Evolutionary conservation across 2,888 invertebrate genomes (phyloP), one percentile per base, ranked within the genome.

Genomic region (Tanytarsus gracilentus): DNA sequence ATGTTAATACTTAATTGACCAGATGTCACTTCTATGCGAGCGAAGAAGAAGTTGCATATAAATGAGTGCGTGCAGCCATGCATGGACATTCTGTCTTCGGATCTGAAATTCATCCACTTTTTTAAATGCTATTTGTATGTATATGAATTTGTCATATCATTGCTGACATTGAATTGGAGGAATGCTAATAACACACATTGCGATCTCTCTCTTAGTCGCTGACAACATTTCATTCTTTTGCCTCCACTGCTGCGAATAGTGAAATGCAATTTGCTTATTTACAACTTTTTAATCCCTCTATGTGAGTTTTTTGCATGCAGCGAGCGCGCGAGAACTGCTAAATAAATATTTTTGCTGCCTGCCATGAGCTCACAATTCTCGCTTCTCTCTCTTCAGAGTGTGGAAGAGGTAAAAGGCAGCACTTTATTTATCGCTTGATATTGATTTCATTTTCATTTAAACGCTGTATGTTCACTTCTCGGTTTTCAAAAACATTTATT

Each of bases 381-480:
- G n/a, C n/a, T n/a, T n/a, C n/a, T n/a, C n/a, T n/a, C n/a, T n/a
- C n/a, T n/a, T n/a, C n/a, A n/a, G n/a, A n/a, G n/a, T n/a, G n/a
- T n/a, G n/a, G n/a, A n/a, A n/a, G n/a, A n/a, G n/a, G n/a, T n/a
- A n/a, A n/a, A n/a, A 33, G n/a, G 44, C 44, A 44, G 29, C 58
- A 58, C n/a, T n/a, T 48, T 58, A 58, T 58, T 58, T 58, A 58
- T 58, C 30, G 58, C n/a, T 48, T 39, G 18, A 58, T 58, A 58
- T 58, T 58, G 58, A 58, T 58, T 58, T 58, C 58, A 58, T 58
- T 58, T 58, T 58, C 48, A 58, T 58, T 58, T 58, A 48, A 56
- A 56, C 36, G 40, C 27, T 52, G 30, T 30, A 36, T 9, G 25
- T 53, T n/a, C 30, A 40, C 11, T 58, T 48, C 44, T 44, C 44